These are phyloP conservation scores for Trachops cirrhosus DNA, from an alignment of 2,797 vertebrate species.

Conservation along the genomic window DNA sequence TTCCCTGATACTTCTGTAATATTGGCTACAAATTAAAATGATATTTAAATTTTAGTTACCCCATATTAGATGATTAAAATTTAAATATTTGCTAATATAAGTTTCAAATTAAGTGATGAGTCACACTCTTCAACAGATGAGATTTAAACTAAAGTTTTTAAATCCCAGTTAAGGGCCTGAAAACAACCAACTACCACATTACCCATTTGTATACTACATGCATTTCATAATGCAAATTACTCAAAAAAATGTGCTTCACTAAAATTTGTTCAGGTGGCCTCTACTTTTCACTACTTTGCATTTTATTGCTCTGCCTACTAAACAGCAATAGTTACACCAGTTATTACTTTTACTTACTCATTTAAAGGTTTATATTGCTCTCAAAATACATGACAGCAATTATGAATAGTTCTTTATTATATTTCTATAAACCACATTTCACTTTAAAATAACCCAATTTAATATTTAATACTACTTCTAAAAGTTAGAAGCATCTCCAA, in stretches of 20 bases:
- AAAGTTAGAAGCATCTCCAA: not conserved
- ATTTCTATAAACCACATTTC: not conserved
- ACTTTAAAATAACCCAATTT: slow-evolving; percentile 16
- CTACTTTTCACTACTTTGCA: not conserved
- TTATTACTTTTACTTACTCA: not conserved
- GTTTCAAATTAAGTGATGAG: slow-evolving; percentile 38
- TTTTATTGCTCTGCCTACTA: not conserved
- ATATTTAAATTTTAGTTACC: not conserved
- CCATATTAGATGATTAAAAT: not conserved
- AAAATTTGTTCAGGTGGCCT: not conserved
- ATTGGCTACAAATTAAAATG: slow-evolving; percentile 4
- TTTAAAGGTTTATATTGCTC: not conserved
- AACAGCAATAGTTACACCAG: not conserved
- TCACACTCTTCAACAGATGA: not conserved
- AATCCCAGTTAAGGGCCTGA: not conserved
- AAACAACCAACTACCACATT: not conserved
- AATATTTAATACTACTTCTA: slow-evolving; percentile 20
- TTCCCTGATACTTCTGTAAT: not conserved
- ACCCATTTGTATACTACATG: not conserved
- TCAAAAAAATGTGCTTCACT: not conserved
- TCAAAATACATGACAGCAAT: not conserved
- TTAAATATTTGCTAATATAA: slow-evolving; percentile 16
- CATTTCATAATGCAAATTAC: slow-evolving; percentile 9
- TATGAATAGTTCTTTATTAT: not conserved
- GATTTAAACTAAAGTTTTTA: slow-evolving; percentile 17